These are phyloP conservation scores for Lasioglossum pauxillum DNA, from an alignment of 2,888 invertebrate species.

Conservation along the genomic window DNA sequence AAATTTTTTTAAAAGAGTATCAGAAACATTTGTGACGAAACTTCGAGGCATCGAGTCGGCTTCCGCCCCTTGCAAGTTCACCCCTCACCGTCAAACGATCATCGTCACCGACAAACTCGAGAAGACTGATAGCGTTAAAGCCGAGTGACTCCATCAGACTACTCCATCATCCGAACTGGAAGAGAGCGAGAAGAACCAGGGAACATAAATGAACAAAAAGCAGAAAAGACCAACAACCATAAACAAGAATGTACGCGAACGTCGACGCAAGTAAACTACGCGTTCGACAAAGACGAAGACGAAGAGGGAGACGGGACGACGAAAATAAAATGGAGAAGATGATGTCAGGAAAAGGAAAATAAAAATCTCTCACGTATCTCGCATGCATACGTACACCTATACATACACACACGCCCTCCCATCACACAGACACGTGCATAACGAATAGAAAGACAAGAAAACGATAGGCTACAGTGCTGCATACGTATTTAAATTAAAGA, in stretches of 20 bases:
- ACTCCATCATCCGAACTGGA: conserved; percentile 35
- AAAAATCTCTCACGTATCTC: conserved; percentile 40
- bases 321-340: neutral
- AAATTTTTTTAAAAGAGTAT: neutral
- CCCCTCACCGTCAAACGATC: conserved; percentile 57
- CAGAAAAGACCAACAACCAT: neutral
- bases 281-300: neutral
- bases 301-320: neutral
- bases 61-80: conserved; percentile 33
- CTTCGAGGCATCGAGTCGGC: neutral
- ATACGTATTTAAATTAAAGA: conserved; percentile 76
- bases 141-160: conserved; percentile 46
- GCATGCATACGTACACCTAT: conserved; percentile 7
- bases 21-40: neutral
- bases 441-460: conserved; percentile 62
- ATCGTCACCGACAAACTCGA: conserved; percentile 57
- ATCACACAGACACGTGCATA: conserved; percentile 66
- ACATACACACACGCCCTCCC: conserved; percentile 28
- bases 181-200: conserved; percentile 7
- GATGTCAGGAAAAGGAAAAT: conserved; percentile 8
- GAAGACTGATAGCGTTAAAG: conserved; percentile 68
- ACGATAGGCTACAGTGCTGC: conserved; percentile 76
- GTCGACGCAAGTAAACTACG: neutral
- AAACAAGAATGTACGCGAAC: neutral
- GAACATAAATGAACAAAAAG: neutral